Evolutionary conservation across 2,113 vertebrate species (phyloP).

Genomic region (Phaetusa simplex): DNA sequence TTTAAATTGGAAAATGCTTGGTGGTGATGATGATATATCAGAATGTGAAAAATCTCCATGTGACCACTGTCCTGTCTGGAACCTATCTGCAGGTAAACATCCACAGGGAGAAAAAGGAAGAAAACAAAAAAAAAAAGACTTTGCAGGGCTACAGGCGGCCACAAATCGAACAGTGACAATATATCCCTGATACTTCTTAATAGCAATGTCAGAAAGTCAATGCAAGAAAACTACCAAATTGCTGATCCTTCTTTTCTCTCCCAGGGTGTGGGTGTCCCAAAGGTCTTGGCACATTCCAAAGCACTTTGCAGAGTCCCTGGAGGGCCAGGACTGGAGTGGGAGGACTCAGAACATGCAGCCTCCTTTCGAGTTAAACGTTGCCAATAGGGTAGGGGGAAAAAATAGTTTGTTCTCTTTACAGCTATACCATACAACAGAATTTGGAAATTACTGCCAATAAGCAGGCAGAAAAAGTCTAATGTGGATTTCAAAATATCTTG

Average conservation of each 20-base stretch:
- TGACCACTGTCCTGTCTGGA: background rate
- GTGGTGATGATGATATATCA: background rate
- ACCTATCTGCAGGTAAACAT: background rate
- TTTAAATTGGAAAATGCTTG: background rate
- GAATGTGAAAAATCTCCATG: background rate
- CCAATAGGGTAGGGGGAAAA: background rate
- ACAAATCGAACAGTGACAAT: background rate
- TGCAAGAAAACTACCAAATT: background rate
- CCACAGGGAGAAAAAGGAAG: accelerated
- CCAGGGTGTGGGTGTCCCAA: background rate
- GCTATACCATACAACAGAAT: background rate
- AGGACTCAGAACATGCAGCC: background rate
- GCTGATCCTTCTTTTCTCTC: background rate
- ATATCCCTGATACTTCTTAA: background rate
- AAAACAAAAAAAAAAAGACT: background rate
- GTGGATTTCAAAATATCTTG: background rate
- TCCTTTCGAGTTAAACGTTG: background rate
- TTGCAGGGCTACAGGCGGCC: background rate
- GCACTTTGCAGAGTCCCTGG: background rate
- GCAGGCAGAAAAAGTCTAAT: background rate
- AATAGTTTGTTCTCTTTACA: background rate
- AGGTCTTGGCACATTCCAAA: background rate
- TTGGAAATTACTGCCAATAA: background rate
- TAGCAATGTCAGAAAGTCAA: background rate
- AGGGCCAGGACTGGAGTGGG: background rate